Base-by-base conservation (phyloP, 2,797 vertebrate genomes). In the Anolis apletophallus region DNA sequence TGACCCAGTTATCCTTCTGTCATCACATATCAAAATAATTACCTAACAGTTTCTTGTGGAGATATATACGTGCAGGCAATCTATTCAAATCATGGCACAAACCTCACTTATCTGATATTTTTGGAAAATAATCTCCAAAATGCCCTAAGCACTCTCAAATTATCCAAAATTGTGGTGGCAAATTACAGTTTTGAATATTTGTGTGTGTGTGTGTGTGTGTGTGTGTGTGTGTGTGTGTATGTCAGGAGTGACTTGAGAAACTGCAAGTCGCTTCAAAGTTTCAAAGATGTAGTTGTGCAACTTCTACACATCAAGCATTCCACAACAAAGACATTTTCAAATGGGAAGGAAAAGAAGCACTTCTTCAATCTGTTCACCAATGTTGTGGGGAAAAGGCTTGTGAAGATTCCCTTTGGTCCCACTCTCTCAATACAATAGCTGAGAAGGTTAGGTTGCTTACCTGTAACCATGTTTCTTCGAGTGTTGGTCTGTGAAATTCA, bases 11-110 rank as follows among this genome's bases (percentile, higher is more conserved):
- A 59, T 61, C 67, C 36, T 32, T 59, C 76, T 32, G 1, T 29
- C 36, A 80, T 80, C 84, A 61, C 11, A 23, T 59, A 26, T 29
- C 36, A 17, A 17, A 72, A 72, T 79, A 71, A 85, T 46, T 29
- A 59, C 36, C 34, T 68, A 46, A 32, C 52, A 40, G 7, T 50
- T 36, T 59, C 67, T 40, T 80, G 54, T n/a, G 21, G 23, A 79
- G 76, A 57, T 72, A 40, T 72, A 40, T 71, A 54, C 36, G 16
- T 55, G 54, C 54, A 59, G 64, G 54, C 29, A 10, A 59, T 71
- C 26, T 59, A 19, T 57, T 85, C 26, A 68, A 23, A 21, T 46
- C 68, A 50, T 85, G 68, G 54, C 76, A 80, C 68, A 80, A 85
- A 72, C 36, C 9, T 72, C 13, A 36, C 5, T 67, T 29, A 6